phyloP scores from a whole-genome alignment of 2,888 invertebrate species.

The Epinotia ramella region DNA sequence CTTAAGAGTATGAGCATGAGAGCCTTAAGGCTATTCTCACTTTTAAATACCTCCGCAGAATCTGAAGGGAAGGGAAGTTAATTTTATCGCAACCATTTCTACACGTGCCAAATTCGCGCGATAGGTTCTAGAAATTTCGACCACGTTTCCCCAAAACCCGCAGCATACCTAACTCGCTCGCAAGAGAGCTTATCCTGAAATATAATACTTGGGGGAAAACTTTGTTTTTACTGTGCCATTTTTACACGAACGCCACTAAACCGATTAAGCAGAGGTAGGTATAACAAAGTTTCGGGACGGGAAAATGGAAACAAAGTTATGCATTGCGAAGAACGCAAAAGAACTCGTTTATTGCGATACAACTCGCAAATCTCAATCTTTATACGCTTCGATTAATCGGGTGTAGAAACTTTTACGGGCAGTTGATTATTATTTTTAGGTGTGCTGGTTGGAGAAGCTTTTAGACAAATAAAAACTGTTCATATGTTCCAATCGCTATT shows the following conservation, averaged over 20 bases:
- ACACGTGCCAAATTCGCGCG: not conserved
- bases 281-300: slow-evolving; percentile 27
- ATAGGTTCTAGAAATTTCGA: slow-evolving; percentile 11
- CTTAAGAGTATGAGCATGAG: too few species aligned
- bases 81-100: not conserved
- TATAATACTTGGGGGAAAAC: slow-evolving; percentile 36
- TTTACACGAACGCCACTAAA: slow-evolving; percentile 35
- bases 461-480: too few species aligned
- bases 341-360: slow-evolving; percentile 21
- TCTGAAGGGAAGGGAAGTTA: not conserved
- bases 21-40: too few species aligned
- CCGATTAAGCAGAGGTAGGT: slow-evolving; percentile 34
- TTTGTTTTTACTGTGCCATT: slow-evolving; percentile 29
- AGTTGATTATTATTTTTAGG: not conserved
- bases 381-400: slow-evolving; percentile 11
- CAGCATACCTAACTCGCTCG: slow-evolving; percentile 11
- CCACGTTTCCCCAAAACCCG: slow-evolving; percentile 10
- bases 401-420: not conserved
- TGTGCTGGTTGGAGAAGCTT: not conserved
- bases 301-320: slow-evolving; percentile 31
- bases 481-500: too few species aligned
- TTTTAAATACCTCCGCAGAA: too few species aligned
- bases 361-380: slow-evolving; percentile 11
- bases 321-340: slow-evolving; percentile 23
- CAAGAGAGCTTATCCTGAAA: slow-evolving; percentile 21